phyloP scores from a whole-genome alignment of 2,113 vertebrate species.

The Pardalotus punctatus region DNA sequence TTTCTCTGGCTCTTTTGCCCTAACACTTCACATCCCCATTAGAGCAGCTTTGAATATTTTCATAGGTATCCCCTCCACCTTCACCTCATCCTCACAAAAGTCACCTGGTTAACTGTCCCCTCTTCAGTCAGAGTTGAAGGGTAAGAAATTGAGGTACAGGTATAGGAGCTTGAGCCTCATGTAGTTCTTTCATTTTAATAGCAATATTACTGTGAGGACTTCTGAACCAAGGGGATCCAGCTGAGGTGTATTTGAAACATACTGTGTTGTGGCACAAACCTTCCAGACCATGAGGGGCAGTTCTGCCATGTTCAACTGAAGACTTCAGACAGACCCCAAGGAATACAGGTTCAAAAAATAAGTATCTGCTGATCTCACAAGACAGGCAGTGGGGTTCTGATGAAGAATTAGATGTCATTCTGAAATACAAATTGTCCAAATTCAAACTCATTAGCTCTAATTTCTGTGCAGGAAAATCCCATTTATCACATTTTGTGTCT shows the following conservation, averaged over 20 bases:
- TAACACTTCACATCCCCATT: neutral
- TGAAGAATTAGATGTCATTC: neutral
- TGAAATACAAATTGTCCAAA: neutral
- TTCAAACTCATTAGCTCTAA: neutral
- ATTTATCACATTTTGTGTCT: neutral
- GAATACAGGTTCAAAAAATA: neutral
- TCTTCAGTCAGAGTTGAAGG: neutral
- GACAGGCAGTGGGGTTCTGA: neutral
- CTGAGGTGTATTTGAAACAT: neutral
- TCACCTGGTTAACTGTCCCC: neutral
- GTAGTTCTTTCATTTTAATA: neutral
- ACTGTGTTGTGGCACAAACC: fast-evolving
- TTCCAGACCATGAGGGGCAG: neutral
- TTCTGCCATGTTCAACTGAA: neutral
- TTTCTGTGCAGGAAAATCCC: neutral
- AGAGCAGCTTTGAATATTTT: neutral
- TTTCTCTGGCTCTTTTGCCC: neutral
- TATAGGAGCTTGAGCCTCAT: neutral
- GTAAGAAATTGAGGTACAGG: neutral
- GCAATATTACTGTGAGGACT: neutral
- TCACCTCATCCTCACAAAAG: neutral
- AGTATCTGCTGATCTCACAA: neutral
- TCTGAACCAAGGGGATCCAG: neutral
- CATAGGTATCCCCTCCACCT: neutral
- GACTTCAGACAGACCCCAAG: neutral